Evolutionary conservation across 2,113 vertebrate genomes (phyloP), one percentile per base, ranked within the genome.

Genomic region (Charina bottae): DNA sequence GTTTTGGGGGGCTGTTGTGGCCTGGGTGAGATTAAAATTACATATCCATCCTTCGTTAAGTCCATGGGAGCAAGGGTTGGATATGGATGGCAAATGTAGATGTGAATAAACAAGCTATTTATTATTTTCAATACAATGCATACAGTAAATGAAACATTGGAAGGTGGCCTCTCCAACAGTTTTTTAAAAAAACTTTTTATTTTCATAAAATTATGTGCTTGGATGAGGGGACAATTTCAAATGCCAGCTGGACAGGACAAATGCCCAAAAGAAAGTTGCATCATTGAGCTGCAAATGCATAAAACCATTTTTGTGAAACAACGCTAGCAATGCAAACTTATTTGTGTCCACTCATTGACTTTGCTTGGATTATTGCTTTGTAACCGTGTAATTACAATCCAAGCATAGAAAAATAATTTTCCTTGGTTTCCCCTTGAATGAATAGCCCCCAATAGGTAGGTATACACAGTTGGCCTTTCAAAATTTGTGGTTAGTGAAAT

Each of bases 1-100:
- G 95, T 95, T 95, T 95, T 97, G 94, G 93, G 37, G 26, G 28
- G 56, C 12, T 19, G 83, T 88, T 96, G 90, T 88, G 5, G 72
- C 33, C 33, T 78, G 83, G 59, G 59, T 58, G 95, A 96, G 95
- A 92, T 95, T 93, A 59, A 58, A 85, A 93, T 93, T 91, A 59
- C 95, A 89, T 92, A 15, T 89, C 15, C 58, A 28, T 87, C 94
- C 90, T 84, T 93, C 17, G 91, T 90, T 93, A 89, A 93, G 92
- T 93, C 94, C 93, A 60, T 89, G 21, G 92, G 93, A 89, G 93
- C 49, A 7, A 92, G 23, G 93, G 46, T 17, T 85, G 78, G 49
- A 56, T 84, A 89, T 64, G 58, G 58, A 72, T 89, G 83, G 83
- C 33, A 37, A 89, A 85, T 54, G 13, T 42, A 19, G 58, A 89